Percentiles rank a stretch among this genome's conserved stretches.
phyloP scores from a whole-genome alignment of 2,888 invertebrate species.

The Caenorhabditis parvicauda region DNA sequence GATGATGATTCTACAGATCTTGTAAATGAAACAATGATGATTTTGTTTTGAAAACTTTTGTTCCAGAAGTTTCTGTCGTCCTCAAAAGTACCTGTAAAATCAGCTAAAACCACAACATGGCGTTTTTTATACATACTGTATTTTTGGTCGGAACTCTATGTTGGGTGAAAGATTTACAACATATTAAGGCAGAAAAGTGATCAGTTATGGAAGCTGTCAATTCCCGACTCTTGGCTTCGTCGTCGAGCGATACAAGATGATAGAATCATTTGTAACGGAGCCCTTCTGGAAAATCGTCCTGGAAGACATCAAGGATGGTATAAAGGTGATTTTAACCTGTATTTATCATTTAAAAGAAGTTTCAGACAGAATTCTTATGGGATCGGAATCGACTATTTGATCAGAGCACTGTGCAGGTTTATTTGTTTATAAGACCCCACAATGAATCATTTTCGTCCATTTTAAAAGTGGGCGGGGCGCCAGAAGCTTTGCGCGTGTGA shows the following conservation, averaged over 20 bases:
- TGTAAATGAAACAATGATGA: neutral
- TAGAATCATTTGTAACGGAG: slow-evolving; percentile 77
- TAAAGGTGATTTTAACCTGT: slow-evolving; percentile 18
- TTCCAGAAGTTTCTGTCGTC: too few species aligned
- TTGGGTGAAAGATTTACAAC: neutral
- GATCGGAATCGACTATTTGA: slow-evolving; percentile 73
- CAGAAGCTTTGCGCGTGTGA: too few species aligned
- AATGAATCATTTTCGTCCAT: too few species aligned
- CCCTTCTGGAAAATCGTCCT: slow-evolving; percentile 85
- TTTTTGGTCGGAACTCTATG: neutral
- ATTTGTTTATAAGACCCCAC: slow-evolving; percentile 1
- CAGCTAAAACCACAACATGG: too few species aligned
- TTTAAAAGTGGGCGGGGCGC: too few species aligned
- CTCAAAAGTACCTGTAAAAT: too few species aligned
- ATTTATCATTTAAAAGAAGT: neutral
- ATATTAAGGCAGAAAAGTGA: slow-evolving; percentile 60
- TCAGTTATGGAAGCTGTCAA: slow-evolving; percentile 98
- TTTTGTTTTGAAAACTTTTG: too few species aligned
- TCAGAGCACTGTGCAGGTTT: slow-evolving; percentile 75
- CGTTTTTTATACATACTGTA: too few species aligned
- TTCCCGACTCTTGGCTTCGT: slow-evolving; percentile 99
- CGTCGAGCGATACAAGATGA: slow-evolving; percentile 75
- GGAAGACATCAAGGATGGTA: slow-evolving; percentile 41
- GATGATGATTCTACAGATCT: too few species aligned
- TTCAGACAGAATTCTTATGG: slow-evolving; percentile 52